Evolutionary conservation across 2,113 vertebrate species (phyloP).

Genomic region (Paradoxurus hermaphroditus): DNA sequence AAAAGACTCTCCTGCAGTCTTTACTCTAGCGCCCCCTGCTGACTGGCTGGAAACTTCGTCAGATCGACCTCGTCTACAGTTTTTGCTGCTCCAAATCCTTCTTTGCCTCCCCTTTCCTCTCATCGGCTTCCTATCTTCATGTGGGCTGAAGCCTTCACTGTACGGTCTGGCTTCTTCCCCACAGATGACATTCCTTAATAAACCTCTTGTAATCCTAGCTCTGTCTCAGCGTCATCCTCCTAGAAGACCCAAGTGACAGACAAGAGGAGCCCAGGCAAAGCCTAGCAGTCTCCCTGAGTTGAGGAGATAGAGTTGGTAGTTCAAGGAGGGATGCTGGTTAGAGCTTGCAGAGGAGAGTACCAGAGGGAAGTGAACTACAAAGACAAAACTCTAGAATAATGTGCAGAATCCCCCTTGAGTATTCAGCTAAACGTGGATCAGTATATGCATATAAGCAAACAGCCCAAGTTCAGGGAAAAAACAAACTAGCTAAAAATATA

Average conservation of each 20-base stretch:
- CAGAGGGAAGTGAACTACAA: not conserved
- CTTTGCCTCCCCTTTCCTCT: not conserved
- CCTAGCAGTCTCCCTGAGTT: not conserved
- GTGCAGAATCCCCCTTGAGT: not conserved
- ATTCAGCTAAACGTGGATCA: not conserved
- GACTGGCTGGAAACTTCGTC: not conserved
- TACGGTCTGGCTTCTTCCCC: not conserved
- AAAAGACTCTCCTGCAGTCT: not conserved
- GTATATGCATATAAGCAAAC: not conserved
- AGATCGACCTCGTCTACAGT: not conserved
- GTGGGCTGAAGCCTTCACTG: not conserved
- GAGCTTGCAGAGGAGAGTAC: not conserved
- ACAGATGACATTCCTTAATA: not conserved
- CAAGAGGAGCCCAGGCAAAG: not conserved
- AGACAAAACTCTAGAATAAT: not conserved
- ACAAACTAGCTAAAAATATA: not conserved
- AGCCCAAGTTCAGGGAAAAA: not conserved
- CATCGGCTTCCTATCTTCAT: not conserved
- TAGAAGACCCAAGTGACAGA: not conserved
- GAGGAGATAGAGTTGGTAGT: not conserved
- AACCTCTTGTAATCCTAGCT: not conserved
- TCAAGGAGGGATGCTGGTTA: not conserved
- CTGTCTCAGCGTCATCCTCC: not conserved
- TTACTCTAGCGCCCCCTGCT: not conserved
- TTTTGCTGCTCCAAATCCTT: not conserved